These are phyloP conservation scores for Phaenicophaeus curvirostris DNA, from an alignment of 2,797 vertebrate genomes.

Conservation along the genomic window DNA sequence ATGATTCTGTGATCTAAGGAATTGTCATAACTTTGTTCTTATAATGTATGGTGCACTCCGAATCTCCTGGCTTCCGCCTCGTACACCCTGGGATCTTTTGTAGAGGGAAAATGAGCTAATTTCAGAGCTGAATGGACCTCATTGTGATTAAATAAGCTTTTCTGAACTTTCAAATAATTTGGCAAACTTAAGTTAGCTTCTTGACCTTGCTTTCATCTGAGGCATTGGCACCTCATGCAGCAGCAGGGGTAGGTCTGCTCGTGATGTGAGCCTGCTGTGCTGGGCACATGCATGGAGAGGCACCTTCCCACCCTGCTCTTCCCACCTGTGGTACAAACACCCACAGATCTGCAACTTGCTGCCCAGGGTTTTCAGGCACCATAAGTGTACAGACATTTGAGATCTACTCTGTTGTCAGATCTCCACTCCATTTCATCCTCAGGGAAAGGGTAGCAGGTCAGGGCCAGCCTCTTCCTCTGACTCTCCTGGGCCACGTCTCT, in stretches of 20 bases:
- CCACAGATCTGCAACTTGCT: rapidly evolving
- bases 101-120: background rate
- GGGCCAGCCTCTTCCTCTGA: background rate
- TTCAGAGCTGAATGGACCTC: background rate
- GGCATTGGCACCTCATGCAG: background rate
- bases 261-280: background rate
- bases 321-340: background rate
- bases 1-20: too few relatives aligned
- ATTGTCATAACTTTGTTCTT: background rate
- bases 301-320: background rate
- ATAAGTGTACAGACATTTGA: rapidly evolving
- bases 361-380: background rate
- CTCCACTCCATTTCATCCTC: background rate
- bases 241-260: background rate
- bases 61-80: background rate
- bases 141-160: background rate
- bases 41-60: background rate
- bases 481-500: background rate
- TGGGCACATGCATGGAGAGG: rapidly evolving
- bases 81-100: background rate
- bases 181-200: background rate
- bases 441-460: background rate
- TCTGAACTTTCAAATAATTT: background rate
- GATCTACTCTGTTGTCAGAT: background rate
- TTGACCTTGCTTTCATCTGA: background rate